phyloP scores from a whole-genome alignment of 30 jellyfish, hydroid and myxozoan species.

The Haliclystus octoradiatus region DNA sequence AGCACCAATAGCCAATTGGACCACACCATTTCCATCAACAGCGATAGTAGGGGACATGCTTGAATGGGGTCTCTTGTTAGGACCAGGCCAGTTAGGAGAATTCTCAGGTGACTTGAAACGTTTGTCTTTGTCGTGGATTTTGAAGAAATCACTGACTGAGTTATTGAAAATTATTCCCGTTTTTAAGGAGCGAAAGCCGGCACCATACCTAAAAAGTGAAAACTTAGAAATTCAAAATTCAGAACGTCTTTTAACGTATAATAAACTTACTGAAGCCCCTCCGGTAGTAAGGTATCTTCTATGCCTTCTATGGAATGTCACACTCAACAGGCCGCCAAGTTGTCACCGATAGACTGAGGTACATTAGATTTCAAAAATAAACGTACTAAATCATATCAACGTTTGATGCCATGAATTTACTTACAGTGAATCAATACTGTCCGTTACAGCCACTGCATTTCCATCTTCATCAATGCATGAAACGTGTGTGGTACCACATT shows the following conservation, averaged over 20 bases:
- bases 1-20: slow-evolving; percentile 85
- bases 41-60: slow-evolving; percentile 84
- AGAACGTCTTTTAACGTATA: too few species aligned
- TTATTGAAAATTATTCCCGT: slow-evolving; percentile 88
- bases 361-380: too few species aligned
- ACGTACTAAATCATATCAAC: too few species aligned
- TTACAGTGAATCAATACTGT: slow-evolving; percentile 34
- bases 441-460: slow-evolving; percentile 38
- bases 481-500: slow-evolving; percentile 45
- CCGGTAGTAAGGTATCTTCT: too few species aligned
- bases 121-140: too few species aligned
- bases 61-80: slow-evolving; percentile 81
- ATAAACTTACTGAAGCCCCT: too few species aligned
- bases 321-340: too few species aligned
- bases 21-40: slow-evolving; percentile 69
- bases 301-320: too few species aligned
- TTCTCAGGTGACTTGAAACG: too few species aligned
- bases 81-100: slow-evolving; percentile 69
- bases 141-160: slow-evolving; percentile 82
- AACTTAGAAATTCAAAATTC: too few species aligned
- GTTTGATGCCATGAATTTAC: too few species aligned
- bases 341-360: too few species aligned
- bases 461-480: slow-evolving; percentile 40
- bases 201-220: slow-evolving; percentile 74
- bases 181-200: slow-evolving; percentile 80